A percentile compares a stretch with the other conserved stretches of the same genome.
Conservation (phyloP, 2,888 invertebrate species). For the Lithosia quadra region DNA sequence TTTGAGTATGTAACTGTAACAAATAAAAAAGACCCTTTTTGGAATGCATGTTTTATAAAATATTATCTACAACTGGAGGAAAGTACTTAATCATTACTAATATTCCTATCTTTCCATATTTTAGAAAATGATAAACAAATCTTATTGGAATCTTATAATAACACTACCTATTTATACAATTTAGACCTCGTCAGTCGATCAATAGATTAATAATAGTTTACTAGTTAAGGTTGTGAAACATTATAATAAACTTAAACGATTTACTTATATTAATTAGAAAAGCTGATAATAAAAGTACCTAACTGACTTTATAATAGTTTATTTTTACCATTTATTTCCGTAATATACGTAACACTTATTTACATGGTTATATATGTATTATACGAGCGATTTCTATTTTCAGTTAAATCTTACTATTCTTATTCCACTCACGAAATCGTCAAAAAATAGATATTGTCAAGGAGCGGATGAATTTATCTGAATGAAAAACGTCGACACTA, state of each 20-base stretch:
- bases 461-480: slow-evolving; percentile 69
- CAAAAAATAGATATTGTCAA: slow-evolving; percentile 74
- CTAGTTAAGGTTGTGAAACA: not conserved
- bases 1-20: slow-evolving; percentile 69
- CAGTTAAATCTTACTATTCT: slow-evolving; percentile 50
- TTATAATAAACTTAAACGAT: not conserved
- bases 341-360: not conserved
- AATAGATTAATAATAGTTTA: not conserved
- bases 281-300: not conserved
- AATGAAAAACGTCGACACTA: slow-evolving; percentile 76
- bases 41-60: not conserved
- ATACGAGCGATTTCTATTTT: slow-evolving; percentile 51
- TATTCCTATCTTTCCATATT: not conserved
- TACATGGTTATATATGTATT: slow-evolving; percentile 21
- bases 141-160: not conserved
- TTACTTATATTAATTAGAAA: not conserved
- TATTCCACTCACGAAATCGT: slow-evolving; percentile 63
- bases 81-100: not conserved
- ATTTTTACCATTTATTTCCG: not conserved
- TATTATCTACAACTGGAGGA: not conserved
- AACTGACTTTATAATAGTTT: not conserved
- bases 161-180: not conserved
- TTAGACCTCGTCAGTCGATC: not conserved
- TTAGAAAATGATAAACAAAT: not conserved
- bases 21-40: slow-evolving; percentile 53